phyloP scores from a whole-genome alignment of 2,888 invertebrate species.

The Leucophenga maculata region DNA sequence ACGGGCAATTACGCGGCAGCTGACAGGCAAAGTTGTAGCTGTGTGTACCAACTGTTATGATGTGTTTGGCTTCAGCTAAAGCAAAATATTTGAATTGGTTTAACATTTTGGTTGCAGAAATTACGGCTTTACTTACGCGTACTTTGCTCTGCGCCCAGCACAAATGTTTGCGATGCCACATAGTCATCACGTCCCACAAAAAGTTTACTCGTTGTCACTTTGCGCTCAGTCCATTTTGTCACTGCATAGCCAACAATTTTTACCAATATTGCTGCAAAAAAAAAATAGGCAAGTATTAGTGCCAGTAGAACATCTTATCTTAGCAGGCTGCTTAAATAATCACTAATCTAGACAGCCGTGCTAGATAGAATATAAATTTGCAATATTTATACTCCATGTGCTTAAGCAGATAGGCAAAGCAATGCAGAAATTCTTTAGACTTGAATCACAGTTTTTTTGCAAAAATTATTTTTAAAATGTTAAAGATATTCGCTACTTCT shows the following conservation, averaged over 20 bases:
- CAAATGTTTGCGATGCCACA: slow-evolving; percentile 71
- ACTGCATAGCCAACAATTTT: slow-evolving; percentile 62
- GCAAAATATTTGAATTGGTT: background rate
- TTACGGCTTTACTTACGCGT: slow-evolving; percentile 34
- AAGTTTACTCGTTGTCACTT: slow-evolving; percentile 45
- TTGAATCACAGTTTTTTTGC: too few species aligned
- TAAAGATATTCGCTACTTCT: too few species aligned
- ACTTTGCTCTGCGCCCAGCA: slow-evolving; percentile 74
- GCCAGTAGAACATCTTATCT: too few species aligned
- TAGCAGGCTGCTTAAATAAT: too few species aligned
- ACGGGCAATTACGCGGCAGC: slow-evolving; percentile 77
- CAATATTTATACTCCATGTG: too few species aligned
- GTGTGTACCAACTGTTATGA: slow-evolving; percentile 71
- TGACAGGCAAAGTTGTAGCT: slow-evolving; percentile 73
- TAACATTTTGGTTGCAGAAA: background rate
- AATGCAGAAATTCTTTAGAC: too few species aligned
- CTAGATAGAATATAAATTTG: too few species aligned
- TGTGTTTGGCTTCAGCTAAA: slow-evolving; percentile 44
- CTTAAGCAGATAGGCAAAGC: too few species aligned
- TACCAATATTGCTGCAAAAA: slow-evolving; percentile 51
- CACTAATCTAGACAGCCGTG: too few species aligned
- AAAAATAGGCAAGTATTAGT: background rate
- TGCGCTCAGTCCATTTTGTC: slow-evolving; percentile 61
- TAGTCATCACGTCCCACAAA: slow-evolving; percentile 70
- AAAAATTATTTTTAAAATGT: too few species aligned